These are phyloP conservation scores for Drosophila miranda DNA, from an alignment of 1,140 invertebrate species.

Conservation along the genomic window DNA sequence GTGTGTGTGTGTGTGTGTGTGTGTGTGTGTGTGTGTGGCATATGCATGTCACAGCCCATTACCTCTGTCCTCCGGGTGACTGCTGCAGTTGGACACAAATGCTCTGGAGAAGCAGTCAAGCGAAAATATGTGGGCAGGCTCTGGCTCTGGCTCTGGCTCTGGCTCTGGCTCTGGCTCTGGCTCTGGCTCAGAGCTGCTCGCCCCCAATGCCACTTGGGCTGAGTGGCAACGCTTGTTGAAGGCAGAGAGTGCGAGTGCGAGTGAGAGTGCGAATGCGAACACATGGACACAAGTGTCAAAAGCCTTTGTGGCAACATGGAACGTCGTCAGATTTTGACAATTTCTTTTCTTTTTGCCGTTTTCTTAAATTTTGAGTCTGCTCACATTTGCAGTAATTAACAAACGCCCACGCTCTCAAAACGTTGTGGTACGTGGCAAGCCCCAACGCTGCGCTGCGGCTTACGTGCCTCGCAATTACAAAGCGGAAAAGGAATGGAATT, in stretches of 20 bases:
- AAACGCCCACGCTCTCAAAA: conserved; percentile 7
- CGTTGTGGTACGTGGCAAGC: not conserved
- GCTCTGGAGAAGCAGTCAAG: conserved; percentile 32
- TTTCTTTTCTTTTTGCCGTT: conserved; percentile 40
- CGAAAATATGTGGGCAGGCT: conserved; percentile 50
- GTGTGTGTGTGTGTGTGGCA: conserved; percentile 17
- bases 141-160: conserved; percentile 28
- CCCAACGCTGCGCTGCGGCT: not conserved
- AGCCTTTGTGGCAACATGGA: conserved; percentile 55
- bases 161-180: conserved; percentile 25
- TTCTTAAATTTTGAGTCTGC: conserved; percentile 37
- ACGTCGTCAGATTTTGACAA: conserved; percentile 51
- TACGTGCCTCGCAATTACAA: conserved; percentile 31
- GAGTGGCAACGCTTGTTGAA: conserved; percentile 39
- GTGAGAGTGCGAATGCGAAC: conserved; percentile 1
- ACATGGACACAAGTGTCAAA: conserved; percentile 57
- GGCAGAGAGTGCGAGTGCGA: not conserved
- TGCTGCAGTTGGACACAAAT: conserved; percentile 35
- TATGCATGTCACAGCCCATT: conserved; percentile 35
- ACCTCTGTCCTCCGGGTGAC: conserved; percentile 34
- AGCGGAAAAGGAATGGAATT: conserved; percentile 23
- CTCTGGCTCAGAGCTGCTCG: conserved; percentile 19
- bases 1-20: conserved; percentile 21
- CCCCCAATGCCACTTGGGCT: conserved; percentile 28
- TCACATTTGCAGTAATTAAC: conserved; percentile 50